A percentile compares a stretch with the other conserved stretches of the same genome.
Evolutionary conservation across 2,797 vertebrate genomes (phyloP).

Genomic region (Oreochromis mossambicus): DNA sequence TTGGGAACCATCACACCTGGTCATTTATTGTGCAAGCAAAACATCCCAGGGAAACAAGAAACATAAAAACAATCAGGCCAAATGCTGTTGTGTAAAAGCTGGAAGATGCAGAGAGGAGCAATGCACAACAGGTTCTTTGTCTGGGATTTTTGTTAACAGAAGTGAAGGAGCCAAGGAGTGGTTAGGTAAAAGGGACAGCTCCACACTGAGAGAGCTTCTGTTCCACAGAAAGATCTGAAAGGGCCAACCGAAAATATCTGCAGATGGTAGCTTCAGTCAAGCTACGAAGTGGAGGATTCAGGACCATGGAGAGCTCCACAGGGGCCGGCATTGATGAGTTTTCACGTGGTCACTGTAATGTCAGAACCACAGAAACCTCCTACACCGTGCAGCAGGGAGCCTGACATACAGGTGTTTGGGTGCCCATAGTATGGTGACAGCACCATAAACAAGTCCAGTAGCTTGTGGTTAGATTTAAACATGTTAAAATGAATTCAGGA

Average conservation of each 20-base stretch:
- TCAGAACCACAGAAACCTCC: background rate
- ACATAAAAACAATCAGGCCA: background rate
- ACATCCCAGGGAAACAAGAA: background rate
- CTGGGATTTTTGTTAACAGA: background rate
- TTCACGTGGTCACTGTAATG: background rate
- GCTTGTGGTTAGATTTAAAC: background rate
- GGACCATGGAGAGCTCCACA: background rate
- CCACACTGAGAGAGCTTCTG: slow-evolving; percentile 9
- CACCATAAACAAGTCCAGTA: background rate
- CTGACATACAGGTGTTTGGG: background rate
- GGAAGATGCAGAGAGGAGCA: background rate
- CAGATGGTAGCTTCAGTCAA: background rate
- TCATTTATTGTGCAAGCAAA: background rate
- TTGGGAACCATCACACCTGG: background rate
- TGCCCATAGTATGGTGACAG: background rate
- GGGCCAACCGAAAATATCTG: background rate
- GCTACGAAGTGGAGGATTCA: background rate
- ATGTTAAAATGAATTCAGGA: background rate
- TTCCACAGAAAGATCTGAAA: background rate
- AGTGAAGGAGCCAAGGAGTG: background rate
- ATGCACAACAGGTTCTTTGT: background rate
- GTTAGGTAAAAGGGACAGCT: background rate
- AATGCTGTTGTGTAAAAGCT: background rate
- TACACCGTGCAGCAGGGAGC: background rate
- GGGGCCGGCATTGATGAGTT: background rate